Evolutionary conservation across 2,113 vertebrate genomes (phyloP).

Genomic region (Mustelus asterias): DNA sequence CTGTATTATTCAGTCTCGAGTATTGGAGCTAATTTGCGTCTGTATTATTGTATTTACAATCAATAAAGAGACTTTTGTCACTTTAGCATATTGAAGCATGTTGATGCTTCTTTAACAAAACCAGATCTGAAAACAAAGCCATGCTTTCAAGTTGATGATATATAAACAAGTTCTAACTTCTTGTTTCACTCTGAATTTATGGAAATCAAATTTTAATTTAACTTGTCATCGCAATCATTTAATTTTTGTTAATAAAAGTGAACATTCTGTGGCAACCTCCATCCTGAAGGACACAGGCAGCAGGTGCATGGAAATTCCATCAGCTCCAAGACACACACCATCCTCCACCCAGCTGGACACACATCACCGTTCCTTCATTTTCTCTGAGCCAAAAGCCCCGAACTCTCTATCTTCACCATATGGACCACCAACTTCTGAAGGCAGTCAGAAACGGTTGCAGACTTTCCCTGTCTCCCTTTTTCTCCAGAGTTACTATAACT

Average conservation of each 20-base stretch:
- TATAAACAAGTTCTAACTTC: neutral
- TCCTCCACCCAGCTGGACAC: neutral
- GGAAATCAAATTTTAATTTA: neutral
- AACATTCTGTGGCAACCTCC: neutral
- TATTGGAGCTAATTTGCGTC: too few relatives aligned
- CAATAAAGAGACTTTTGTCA: neutral
- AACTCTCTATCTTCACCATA: neutral
- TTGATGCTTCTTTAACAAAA: neutral
- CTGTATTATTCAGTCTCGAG: too few relatives aligned
- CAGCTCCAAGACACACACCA: neutral
- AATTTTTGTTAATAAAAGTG: neutral
- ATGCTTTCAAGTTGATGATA: neutral
- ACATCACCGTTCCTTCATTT: neutral
- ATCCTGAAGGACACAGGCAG: neutral
- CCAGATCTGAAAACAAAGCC: neutral
- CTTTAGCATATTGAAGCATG: neutral
- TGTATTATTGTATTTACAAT: neutral
- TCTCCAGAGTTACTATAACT: too few relatives aligned
- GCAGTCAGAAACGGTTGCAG: neutral
- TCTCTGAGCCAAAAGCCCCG: neutral
- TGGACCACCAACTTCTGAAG: neutral
- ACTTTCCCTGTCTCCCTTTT: neutral
- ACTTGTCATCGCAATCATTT: neutral
- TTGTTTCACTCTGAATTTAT: neutral
- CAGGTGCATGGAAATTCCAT: neutral